Evolutionary conservation across 2,113 vertebrate genomes (phyloP), one percentile per base, ranked within the genome.

Genomic region (Prionailurus bengalensis): DNA sequence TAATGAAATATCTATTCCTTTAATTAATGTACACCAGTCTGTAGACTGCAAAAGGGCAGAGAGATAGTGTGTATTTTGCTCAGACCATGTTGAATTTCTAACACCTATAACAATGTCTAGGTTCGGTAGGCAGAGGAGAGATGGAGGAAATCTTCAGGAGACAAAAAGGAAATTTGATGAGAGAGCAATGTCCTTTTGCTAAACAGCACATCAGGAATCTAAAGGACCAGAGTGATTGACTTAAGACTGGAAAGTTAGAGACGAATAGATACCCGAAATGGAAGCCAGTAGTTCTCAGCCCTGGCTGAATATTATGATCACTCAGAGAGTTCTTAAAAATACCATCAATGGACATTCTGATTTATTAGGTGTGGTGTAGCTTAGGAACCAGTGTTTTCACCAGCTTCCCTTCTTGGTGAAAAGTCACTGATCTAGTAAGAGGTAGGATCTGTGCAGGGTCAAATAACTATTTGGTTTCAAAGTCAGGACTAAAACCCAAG

Each of bases 401-500:
- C 8, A 84, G 14, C 36, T 61, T 82, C 33, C 19, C 45, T 68
- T 61, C 65, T 80, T 58, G 31, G 33, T 95, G 88, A 85, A 91
- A 73, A 73, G 27, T 10, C 45, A 91, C n/a, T 48, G 9, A 53
- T 85, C 58, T 33, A 74, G 16, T 48, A 86, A 48, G 71, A 73
- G 31, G 68, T 14, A 82, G 61, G 76, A 79, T 86, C 83, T 78
- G 4, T 31, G 27, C 31, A 33, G 74, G 27, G 74, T 76, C 83
- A 79, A 78, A 48, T 39, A 68, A 42, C 61, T 85, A 21, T 79
- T 93, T 76, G 48, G 66, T 65, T 95, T 87, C n/a, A 71, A 73
- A 65, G 48, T n/a, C 79, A 92, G 68, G 14, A 81, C 53, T 82
- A 79, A 97, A 86, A 17, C 53, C 53, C 36, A 95, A 78, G 27